Base-by-base conservation (phyloP, 2,113 vertebrate species). In the Aix galericulata region DNA sequence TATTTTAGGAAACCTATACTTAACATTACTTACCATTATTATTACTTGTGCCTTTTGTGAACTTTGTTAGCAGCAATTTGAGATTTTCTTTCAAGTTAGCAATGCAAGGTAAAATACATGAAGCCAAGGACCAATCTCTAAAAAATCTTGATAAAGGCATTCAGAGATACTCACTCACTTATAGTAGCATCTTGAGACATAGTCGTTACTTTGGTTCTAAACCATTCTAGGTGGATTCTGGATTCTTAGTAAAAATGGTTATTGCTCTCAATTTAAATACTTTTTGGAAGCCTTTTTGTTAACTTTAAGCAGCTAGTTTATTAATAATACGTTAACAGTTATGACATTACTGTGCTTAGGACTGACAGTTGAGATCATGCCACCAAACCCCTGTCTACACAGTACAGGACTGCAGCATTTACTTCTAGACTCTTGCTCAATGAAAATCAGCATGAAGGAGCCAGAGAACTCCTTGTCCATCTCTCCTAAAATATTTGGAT, bases 371-470 rank as follows among this genome's bases (percentile, higher is more conserved):
- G 1, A 63, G 52, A 6, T 36, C 18, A 59, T 52, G 17, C 18
- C 27, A 75, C 31, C 58, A 74, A 25, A 2, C 3, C 4, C 17
- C 5, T 13, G 3, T 36, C 75, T 36, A 22, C 46, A 48, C 46
- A 48, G 46, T 48, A 48, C 7, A 42, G 18, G 22, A n/a, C 8
- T 59, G 13, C 11, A 89, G 5, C 21, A 4, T 76, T 71, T 79
- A 4, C 5, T 22, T 5, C 18, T 60, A 85, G 40, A 59, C 11
- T 0, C 5, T 50, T 64, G 0, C 0, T 8, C 31, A 25, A 36
- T 38, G 53, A 56, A 73, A 82, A 31, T 52, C 17, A 46, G 5
- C 2, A 0, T 55, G 42, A 55, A 88, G 86, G 9, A 85, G 11
- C 5, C 48, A 82, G 56, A 77, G 18, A 25, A 5, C 15, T 62